Evolutionary conservation across 2,113 vertebrate genomes (phyloP).

Genomic region (Patagioenas fasciata): DNA sequence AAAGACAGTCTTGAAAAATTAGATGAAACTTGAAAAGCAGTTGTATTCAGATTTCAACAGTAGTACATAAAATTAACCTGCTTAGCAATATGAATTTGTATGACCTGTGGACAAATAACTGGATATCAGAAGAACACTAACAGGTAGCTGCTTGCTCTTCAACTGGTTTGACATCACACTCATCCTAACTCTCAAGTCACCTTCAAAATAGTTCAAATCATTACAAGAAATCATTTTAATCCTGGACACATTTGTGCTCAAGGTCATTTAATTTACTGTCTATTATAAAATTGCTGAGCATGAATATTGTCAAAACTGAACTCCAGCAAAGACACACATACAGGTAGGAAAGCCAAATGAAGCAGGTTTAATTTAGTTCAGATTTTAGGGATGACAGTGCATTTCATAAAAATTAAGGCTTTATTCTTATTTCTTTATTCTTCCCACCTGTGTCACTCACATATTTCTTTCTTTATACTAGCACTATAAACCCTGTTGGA

Average conservation of each 20-base stretch:
- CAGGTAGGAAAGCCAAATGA: background rate
- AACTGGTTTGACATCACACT: background rate
- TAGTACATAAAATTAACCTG: conserved; percentile 42
- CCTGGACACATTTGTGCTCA: background rate
- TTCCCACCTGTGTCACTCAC: background rate
- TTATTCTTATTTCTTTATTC: background rate
- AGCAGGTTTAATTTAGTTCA: background rate
- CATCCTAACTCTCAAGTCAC: background rate
- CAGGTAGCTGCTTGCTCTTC: background rate
- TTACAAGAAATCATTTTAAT: background rate
- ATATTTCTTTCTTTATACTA: background rate
- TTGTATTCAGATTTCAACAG: conserved; percentile 57
- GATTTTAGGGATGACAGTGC: background rate
- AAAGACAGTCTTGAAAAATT: conserved; percentile 68
- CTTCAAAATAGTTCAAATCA: background rate
- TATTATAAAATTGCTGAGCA: background rate
- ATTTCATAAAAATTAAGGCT: background rate
- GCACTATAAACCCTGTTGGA: background rate
- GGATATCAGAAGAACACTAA: background rate
- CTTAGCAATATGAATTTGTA: conserved; percentile 10
- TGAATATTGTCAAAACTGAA: background rate
- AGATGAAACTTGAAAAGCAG: conserved; percentile 59
- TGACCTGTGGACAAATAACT: conserved; percentile 7
- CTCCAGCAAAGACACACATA: background rate
- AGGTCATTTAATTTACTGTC: background rate